Conservation (phyloP, 2,888 invertebrate genomes). For the Synergus gifuensis region DNA sequence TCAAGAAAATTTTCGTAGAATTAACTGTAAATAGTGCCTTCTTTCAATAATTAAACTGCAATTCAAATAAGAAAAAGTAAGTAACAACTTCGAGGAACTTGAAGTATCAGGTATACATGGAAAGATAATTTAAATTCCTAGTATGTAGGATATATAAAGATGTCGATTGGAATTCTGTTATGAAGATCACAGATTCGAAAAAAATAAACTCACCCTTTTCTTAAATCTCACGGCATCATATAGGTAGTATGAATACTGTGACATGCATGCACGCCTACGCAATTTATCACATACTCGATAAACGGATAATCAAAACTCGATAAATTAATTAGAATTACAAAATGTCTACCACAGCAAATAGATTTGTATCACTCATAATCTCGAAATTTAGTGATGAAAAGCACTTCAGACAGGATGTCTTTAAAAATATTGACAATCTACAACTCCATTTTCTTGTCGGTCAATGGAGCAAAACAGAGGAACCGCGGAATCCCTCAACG, state of each 20-base stretch:
- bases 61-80: not conserved
- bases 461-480: constrained; percentile 22
- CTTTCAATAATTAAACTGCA: constrained; percentile 1
- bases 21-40: not conserved
- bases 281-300: not conserved
- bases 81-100: not conserved
- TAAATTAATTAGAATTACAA: not conserved
- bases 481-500: not conserved
- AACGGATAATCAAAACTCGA: not conserved
- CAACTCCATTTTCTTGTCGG: constrained; percentile 32
- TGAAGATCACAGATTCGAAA: not conserved
- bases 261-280: constrained; percentile 30
- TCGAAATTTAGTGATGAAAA: not conserved
- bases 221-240: constrained; percentile 19
- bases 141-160: not conserved
- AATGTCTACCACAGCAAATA: not conserved
- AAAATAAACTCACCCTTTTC: constrained; percentile 45
- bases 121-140: not conserved
- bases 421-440: constrained; percentile 36
- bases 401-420: not conserved
- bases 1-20: not conserved
- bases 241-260: not conserved
- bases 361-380: not conserved
- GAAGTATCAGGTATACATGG: not conserved
- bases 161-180: not conserved